Conservation (phyloP, 2,113 vertebrate species). For the Xenus cinereus region DNA sequence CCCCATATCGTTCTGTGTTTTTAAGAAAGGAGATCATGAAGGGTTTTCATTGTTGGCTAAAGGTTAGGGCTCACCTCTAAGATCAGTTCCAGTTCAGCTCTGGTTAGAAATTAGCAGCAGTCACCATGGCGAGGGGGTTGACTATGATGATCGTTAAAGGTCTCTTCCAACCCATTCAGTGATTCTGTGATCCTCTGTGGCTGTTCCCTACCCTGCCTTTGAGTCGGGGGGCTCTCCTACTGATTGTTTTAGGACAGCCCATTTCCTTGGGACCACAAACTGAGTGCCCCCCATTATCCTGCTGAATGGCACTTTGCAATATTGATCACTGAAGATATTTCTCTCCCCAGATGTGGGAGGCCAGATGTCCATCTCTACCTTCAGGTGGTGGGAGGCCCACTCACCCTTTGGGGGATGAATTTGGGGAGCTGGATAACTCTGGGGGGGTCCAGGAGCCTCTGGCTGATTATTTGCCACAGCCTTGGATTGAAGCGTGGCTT, state of each 20-base stretch:
- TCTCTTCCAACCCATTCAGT: neutral
- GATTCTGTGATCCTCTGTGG: neutral
- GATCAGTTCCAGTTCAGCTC: neutral
- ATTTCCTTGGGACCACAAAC: neutral
- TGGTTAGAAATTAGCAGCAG: neutral
- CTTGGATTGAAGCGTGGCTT: neutral
- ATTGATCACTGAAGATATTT: neutral
- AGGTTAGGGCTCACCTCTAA: neutral
- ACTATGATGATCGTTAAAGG: neutral
- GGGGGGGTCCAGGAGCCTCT: neutral
- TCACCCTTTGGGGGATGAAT: neutral
- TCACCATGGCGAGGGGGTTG: neutral
- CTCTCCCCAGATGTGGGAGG: neutral
- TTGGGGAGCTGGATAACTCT: neutral
- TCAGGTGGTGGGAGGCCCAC: rapidly evolving
- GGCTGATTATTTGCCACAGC: neutral
- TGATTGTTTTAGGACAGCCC: neutral
- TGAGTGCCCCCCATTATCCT: rapidly evolving
- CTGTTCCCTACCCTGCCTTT: neutral
- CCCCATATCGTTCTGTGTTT: neutral
- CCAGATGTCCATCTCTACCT: neutral
- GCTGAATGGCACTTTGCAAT: neutral
- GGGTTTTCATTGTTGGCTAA: neutral
- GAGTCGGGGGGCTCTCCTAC: neutral
- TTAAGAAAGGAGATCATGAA: neutral